These are phyloP conservation scores for Tachyglossus aculeatus DNA, from an alignment of 2,797 vertebrate genomes.

Conservation along the genomic window DNA sequence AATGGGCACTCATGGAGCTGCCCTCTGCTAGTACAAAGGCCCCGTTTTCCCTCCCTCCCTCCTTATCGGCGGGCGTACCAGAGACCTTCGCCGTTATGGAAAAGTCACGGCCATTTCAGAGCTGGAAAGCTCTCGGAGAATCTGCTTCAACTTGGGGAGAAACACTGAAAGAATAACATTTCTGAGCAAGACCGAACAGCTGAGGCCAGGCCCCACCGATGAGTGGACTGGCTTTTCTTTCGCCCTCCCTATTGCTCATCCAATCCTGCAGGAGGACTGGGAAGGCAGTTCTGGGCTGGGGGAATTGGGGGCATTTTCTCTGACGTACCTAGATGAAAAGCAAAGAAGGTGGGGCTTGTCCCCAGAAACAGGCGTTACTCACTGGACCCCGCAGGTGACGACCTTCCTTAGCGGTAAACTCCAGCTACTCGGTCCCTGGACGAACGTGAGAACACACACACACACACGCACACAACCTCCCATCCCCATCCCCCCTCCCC, in stretches of 20 bases:
- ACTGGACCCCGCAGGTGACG: no score
- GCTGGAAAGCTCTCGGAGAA: conserved; percentile 19
- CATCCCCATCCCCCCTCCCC: not conserved
- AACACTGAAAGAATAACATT: conserved; percentile 20
- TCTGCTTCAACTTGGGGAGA: conserved; percentile 11
- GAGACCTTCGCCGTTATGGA: conserved; percentile 44
- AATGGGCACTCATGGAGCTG: conserved; percentile 32
- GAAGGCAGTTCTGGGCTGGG: not conserved
- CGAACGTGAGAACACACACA: no score
- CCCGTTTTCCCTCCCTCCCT: conserved; percentile 43
- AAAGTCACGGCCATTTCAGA: conserved; percentile 40
- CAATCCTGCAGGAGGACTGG: no score
- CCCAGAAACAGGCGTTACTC: no score
- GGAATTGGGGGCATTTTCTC: no score
- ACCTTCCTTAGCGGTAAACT: no score
- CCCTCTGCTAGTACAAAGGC: conserved; percentile 28
- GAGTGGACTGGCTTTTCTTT: no score
- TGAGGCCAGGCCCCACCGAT: not conserved
- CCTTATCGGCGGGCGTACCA: conserved; percentile 39
- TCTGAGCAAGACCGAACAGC: not conserved
- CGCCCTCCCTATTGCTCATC: no score
- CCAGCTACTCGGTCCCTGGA: no score
- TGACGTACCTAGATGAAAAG: no score
- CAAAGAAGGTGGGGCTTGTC: no score
- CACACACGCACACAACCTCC: no score